Base-by-base conservation (phyloP, 2,888 invertebrate species). In the Onthophagus sagittarius region DNA sequence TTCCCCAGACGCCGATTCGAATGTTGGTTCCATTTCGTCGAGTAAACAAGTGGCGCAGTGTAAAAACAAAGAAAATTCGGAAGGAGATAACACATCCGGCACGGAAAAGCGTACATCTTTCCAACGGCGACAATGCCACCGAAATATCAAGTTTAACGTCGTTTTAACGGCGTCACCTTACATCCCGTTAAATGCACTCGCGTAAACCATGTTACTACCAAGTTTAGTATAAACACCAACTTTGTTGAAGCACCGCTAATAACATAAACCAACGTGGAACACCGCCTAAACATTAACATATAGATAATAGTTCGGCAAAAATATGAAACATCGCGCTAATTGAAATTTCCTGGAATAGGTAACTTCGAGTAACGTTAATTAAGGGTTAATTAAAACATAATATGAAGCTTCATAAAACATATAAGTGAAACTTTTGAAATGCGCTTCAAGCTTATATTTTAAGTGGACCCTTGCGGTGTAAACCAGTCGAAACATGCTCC, bases 361-460 rank as follows among this genome's bases (percentile, higher is more conserved):
- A 70, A 70, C 62, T 62, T 62, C 39, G 23, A 23, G 23, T 23
- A 23, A n/a, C 14, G 62, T 70, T 70, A 70, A 70, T 62, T 70
- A 70, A 33, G 53, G 53, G 39, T 33, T 70, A 70, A 70, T 70
- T 70, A 53, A 70, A 70, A 70, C 62, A 53, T 70, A 62, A 70
- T 62, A 70, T 53, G 39, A 62, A 39, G 33, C 70, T 33, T n/a
- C n/a, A n/a, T n/a, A n/a, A 23, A 53, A 53, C 39, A 23, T 23
- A 23, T 23, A 23, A 7, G 39, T 53, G 23, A 53, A 53, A 53
- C 39, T 53, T 11, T 11, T 53, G 11, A 53, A 53, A 53, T 11
- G 39, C 11, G 39, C 9, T 7, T 23, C 2, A 1, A 23, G 11
- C 39, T 1, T 53, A 2, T 53, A 53, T 53, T 53, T 53, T 53